Base-by-base conservation (phyloP, 1,140 invertebrate genomes). In the Chrysomallon squamiferum region DNA sequence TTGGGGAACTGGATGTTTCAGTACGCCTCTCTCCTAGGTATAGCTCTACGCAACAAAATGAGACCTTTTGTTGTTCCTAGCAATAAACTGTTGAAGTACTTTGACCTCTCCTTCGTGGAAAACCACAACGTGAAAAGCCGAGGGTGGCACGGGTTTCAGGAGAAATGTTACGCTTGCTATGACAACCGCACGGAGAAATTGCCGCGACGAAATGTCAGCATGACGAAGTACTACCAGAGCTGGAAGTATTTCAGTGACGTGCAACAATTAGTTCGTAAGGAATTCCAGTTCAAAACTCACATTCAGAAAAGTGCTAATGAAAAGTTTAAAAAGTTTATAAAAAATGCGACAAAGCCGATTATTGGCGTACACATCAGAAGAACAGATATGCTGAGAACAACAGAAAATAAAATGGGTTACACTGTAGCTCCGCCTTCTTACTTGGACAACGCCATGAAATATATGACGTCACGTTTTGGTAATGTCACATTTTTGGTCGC, bases 1-100 rank as follows among this genome's bases (percentile, higher is more conserved):
- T 59, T 78, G 4, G 76, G 74, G 1, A 78, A 78, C 62, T 52
- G 68, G 11, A 66, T 78, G 65, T 78, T 76, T 38, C 68, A 74
- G 59, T 78, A 76, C 29, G 76, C 76, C 2, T 67, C 74, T 25
- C 32, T 68, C 0, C 65, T 69, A 11, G 74, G 69, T 27, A 59
- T 74, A 18, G 68, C 76, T 2, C 29, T 7, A 18, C 25, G n/a
- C 7, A 33, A 30, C 7, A 18, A 38, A 29, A 50, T 18, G 27
- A 29, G 13, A 7, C 43, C 63, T 0, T 27, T 65, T 13, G 25
- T 30, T 3, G n/a, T 20, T 18, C 20, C n/a, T 18, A 32, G 25
- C 3, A 4, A 6, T 6, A 20, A 0, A 38, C 25, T 54, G 18
- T 18, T 30, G 2, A 54, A 29, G 25, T 22, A 27, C 50, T 54